A percentile compares a stretch with the other conserved stretches of the same genome.
Evolutionary conservation across 2,113 vertebrate genomes (phyloP).

Genomic region (Toxostoma redivivum): DNA sequence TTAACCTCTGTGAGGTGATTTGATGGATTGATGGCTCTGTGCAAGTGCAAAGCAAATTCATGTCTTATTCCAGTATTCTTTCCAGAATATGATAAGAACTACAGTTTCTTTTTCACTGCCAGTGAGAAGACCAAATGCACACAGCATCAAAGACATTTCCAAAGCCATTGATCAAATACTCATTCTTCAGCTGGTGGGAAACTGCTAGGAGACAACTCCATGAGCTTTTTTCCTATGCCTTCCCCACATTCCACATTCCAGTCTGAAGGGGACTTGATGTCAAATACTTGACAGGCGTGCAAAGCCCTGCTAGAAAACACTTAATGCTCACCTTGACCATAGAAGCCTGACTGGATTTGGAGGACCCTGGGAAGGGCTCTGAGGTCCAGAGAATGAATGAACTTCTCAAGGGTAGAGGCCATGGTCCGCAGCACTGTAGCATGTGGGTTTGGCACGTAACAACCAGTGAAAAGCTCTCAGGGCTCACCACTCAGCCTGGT

Average conservation of each 20-base stretch:
- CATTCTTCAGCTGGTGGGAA: background rate
- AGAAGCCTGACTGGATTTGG: slow-evolving; percentile 85
- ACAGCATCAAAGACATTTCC: background rate
- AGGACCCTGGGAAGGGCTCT: slow-evolving; percentile 80
- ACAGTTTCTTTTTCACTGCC: background rate
- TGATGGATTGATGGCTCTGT: background rate
- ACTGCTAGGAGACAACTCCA: background rate
- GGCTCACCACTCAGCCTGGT: background rate
- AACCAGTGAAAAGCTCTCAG: background rate
- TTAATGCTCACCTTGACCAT: slow-evolving; percentile 76
- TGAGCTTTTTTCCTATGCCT: background rate
- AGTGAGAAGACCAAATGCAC: background rate
- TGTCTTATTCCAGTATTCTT: background rate
- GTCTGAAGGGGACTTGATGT: background rate
- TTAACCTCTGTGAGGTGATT: background rate
- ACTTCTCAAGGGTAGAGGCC: slow-evolving; percentile 76
- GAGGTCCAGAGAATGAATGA: slow-evolving; percentile 75
- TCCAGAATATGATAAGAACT: background rate
- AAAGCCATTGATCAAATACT: background rate
- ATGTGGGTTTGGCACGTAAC: background rate
- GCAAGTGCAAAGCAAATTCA: background rate
- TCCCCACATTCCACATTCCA: accelerated
- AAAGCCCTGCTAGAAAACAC: background rate
- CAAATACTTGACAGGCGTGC: background rate
- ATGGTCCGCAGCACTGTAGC: slow-evolving; percentile 42